Conservation (phyloP, 2,113 vertebrate genomes). For the Istiophorus platypterus region DNA sequence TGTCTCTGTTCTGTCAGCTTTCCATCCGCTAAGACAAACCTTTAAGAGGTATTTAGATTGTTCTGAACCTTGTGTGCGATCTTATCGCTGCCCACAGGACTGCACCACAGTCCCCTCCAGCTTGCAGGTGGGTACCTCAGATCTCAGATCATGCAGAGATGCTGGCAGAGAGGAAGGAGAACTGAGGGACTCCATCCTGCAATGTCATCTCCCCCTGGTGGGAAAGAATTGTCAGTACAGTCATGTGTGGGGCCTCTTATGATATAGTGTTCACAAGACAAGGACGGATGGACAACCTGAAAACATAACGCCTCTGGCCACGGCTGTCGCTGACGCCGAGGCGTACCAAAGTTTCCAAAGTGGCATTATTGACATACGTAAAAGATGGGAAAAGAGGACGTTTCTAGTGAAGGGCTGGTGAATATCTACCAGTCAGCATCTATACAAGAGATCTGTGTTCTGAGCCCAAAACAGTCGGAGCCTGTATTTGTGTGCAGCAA, state of each 20-base stretch:
- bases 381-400: too few species aligned
- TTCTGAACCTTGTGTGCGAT: too few species aligned
- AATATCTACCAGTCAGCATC: not conserved
- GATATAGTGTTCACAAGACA: too few species aligned
- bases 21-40: not conserved
- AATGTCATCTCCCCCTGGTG: constrained; percentile 59
- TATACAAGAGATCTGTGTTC: not conserved
- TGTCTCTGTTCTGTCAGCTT: not conserved
- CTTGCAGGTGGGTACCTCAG: not conserved
- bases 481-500: not conserved
- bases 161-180: not conserved
- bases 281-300: too few species aligned
- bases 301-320: too few species aligned
- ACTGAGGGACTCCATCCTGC: not conserved
- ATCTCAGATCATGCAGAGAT: constrained; percentile 6
- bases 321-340: too few species aligned
- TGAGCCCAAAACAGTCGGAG: not conserved
- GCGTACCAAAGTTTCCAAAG: too few species aligned
- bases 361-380: too few species aligned
- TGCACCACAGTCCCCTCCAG: too few species aligned
- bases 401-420: too few species aligned
- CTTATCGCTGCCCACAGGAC: not conserved
- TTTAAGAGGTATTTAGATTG: not conserved
- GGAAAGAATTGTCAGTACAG: constrained; percentile 27
- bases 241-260: not conserved